Evolutionary conservation across 2,797 vertebrate genomes (phyloP), one percentile per base, ranked within the genome.

Genomic region (Ataeniobius toweri): DNA sequence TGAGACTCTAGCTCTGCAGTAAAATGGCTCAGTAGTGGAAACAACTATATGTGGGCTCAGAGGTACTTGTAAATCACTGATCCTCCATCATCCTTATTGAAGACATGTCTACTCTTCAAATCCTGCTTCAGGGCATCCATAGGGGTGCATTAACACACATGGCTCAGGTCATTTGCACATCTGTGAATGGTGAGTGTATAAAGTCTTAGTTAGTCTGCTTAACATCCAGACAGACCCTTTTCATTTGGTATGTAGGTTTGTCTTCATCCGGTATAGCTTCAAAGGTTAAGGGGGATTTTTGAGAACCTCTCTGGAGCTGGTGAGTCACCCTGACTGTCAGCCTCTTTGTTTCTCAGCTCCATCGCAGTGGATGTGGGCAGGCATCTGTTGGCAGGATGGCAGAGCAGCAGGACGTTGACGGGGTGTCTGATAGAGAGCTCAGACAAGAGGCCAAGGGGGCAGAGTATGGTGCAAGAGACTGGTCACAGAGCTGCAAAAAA

Each of bases 251-350:
- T 56, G 28, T 48, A 56, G 41, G 71, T 76, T 79, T 83, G 76
- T 80, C 76, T 76, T 76, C 74, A 67, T 46, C 5, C 75, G 51
- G 76, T 76, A 74, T 85, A 82, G 79, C 75, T 84, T 86, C 72
- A 73, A 81, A 75, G 77, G 67, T 77, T 83, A 55, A 76, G 83
- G 78, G 69, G 86, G 58, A 88, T 75, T 89, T 83, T 53, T 55
- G 9, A 84, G 87, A 77, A 79, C 55, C 84, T 85, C 71, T 82
- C 74, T 80, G 83, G 84, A 89, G 85, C 83, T 26, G 80, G 75
- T 93, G 93, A 93, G 86, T 94, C 92, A 94, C 70, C 58, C 74
- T 28, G 73, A 77, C 86, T 93, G 94, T 93, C 92, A 93, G 79
- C 71, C 67, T 83, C 20, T 36, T 72, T 83, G 87, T 70, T 83